Conservation (phyloP, 2,113 vertebrate species). For the Lophotis ruficrista region DNA sequence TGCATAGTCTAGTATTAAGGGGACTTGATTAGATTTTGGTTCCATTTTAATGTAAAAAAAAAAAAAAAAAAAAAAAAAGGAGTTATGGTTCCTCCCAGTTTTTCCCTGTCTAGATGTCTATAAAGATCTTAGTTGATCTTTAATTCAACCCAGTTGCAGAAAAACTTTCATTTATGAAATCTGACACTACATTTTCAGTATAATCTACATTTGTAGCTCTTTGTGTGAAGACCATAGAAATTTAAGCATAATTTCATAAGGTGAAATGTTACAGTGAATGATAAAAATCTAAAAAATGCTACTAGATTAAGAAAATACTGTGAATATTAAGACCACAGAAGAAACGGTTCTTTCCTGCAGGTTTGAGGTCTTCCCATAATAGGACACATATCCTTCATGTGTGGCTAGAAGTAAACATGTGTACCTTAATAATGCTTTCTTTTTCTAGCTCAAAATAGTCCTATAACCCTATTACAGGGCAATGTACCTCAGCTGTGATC, state of each 20-base stretch:
- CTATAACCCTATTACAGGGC: neutral
- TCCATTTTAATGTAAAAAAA: neutral
- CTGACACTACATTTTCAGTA: neutral
- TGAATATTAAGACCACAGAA: neutral
- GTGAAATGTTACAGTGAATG: neutral
- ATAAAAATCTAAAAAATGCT: neutral
- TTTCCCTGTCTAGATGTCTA: neutral
- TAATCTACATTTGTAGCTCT: neutral
- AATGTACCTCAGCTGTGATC: neutral
- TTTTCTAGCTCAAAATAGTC: neutral
- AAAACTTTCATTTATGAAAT: neutral
- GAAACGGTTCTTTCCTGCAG: neutral
- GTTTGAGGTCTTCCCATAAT: neutral
- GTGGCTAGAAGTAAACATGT: neutral
- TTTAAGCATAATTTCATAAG: neutral
- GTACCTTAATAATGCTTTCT: accelerated
- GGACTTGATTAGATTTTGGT: neutral
- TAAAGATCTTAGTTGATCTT: neutral
- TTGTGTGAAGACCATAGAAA: neutral
- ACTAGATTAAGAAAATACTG: neutral
- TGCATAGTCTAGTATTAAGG: accelerated
- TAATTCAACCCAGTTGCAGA: neutral
- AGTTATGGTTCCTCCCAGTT: neutral
- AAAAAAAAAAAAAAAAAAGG: neutral
- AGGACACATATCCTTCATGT: neutral